Percentiles rank a stretch among this genome's conserved stretches.
These are phyloP conservation scores for Apis cerana DNA, from an alignment of 1,140 invertebrate species.

Conservation along the genomic window DNA sequence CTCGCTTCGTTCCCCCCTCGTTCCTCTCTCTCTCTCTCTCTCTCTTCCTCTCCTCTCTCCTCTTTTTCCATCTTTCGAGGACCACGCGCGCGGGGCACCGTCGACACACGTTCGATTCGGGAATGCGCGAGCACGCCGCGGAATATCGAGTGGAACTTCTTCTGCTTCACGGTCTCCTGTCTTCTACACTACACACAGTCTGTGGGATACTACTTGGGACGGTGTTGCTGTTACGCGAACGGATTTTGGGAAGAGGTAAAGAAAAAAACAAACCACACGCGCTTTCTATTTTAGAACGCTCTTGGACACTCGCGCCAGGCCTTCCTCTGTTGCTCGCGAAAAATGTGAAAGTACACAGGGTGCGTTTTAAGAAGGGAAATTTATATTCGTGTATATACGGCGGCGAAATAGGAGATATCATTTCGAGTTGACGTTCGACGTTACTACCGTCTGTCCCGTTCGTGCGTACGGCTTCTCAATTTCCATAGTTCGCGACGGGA, in stretches of 20 bases:
- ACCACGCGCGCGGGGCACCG: conserved; percentile 7
- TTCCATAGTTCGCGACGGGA: no score
- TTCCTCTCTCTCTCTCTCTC: background rate
- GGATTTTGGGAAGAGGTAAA: conserved; percentile 2
- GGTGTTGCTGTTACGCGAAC: background rate
- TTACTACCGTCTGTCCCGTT: no score
- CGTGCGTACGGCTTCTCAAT: no score
- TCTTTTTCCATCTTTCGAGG: background rate
- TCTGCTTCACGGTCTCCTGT: background rate
- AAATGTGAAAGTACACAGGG: no score
- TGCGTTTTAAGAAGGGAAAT: background rate
- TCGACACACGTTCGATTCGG: conserved; percentile 36
- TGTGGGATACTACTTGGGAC: background rate
- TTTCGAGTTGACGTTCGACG: no score
- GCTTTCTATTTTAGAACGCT: background rate
- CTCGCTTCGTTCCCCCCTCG: conserved; percentile 26
- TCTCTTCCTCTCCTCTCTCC: no score
- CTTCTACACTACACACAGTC: no score
- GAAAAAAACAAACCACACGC: no score
- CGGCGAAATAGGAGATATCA: no score
- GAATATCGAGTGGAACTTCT: conserved; percentile 30
- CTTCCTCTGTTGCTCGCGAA: background rate
- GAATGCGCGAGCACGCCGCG: conserved; percentile 23
- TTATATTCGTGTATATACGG: no score
- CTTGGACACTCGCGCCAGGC: no score